These are phyloP conservation scores for Microtus pennsylvanicus DNA, from an alignment of 2,113 vertebrate species.

Conservation along the genomic window DNA sequence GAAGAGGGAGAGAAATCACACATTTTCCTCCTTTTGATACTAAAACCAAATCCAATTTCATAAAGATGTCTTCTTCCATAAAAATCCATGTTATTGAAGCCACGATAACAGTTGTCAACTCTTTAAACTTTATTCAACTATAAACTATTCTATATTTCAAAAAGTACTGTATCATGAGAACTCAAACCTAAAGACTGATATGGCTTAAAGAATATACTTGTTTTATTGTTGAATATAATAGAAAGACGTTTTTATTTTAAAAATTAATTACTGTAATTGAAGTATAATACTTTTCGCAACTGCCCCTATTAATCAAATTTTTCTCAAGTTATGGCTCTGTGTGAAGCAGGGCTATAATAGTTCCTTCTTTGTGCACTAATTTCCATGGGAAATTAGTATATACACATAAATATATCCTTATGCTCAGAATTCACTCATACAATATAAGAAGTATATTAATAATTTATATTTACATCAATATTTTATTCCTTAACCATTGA, in stretches of 20 bases:
- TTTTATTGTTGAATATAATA: constrained; percentile 35
- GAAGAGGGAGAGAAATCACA: not conserved
- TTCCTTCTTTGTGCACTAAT: constrained; percentile 44
- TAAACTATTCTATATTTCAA: not conserved
- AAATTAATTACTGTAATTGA: constrained; percentile 58
- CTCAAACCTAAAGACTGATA: not conserved
- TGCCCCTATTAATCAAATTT: constrained; percentile 50
- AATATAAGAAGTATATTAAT: constrained; percentile 46
- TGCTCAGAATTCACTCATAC: constrained; percentile 17
- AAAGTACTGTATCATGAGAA: constrained; percentile 9
- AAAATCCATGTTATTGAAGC: not conserved
- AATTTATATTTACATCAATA: constrained; percentile 72
- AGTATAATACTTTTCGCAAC: not conserved
- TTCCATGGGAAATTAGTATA: constrained; percentile 65
- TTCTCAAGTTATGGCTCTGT: not conserved
- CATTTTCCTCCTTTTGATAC: not conserved
- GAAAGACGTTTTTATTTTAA: constrained; percentile 6
- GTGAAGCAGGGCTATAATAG: constrained; percentile 30
- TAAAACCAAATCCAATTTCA: not conserved
- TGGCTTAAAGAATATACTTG: not conserved
- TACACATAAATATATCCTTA: not conserved
- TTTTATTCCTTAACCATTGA: constrained; percentile 74
- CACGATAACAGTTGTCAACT: not conserved
- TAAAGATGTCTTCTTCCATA: not conserved
- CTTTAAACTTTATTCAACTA: not conserved